Percentiles rank a stretch among this genome's conserved stretches.
Conservation (phyloP, 2,888 invertebrate genomes). For the Heliconius ethilla region DNA sequence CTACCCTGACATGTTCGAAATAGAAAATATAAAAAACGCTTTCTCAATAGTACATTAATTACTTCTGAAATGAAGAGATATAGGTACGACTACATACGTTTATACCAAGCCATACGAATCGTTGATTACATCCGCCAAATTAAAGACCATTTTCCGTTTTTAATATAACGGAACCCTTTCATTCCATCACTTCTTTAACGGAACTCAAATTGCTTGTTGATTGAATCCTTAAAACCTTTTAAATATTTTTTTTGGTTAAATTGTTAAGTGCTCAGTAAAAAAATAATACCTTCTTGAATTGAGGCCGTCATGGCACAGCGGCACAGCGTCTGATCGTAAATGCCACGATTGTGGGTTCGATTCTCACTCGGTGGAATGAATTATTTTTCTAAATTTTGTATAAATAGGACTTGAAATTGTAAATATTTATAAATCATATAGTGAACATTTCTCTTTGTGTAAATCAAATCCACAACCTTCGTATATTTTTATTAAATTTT, state of each 20-base stretch:
- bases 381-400: too few species aligned
- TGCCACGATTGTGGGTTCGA: background rate
- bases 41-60: too few species aligned
- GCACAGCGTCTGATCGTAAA: background rate
- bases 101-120: background rate
- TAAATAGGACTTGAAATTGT: too few species aligned
- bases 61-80: background rate
- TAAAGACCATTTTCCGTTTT: conserved; percentile 15
- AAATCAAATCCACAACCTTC: too few species aligned
- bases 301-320: background rate
- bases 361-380: background rate
- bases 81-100: background rate
- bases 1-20: too few species aligned
- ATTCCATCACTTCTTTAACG: conserved; percentile 16
- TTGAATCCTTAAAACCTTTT: conserved; percentile 8
- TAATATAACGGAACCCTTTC: conserved; percentile 12
- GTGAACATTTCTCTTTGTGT: too few species aligned
- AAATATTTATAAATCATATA: too few species aligned
- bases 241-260: conserved; percentile 12
- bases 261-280: background rate
- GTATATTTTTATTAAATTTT: too few species aligned
- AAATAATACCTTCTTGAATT: background rate
- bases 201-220: conserved; percentile 10
- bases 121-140: conserved; percentile 3
- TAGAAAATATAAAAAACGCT: too few species aligned